Evolutionary conservation across 2,888 invertebrate species (phyloP).

Genomic region (Acholoe squamosa): DNA sequence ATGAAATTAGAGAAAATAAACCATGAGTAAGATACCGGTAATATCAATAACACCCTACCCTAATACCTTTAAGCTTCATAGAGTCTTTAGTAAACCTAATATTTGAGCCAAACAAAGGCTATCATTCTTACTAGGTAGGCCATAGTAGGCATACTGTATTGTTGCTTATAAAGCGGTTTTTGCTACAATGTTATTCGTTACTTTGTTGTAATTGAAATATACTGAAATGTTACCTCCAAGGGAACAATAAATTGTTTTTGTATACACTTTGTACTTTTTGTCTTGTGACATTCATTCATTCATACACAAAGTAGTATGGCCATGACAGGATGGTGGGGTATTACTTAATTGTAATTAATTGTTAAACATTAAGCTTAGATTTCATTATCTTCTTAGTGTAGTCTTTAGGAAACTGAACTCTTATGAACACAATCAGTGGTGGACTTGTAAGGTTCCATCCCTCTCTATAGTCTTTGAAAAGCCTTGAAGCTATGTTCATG

Average conservation of each 20-base stretch:
- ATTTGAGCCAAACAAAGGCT: too few species aligned
- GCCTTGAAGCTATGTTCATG: background rate
- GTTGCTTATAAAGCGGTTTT: constrained; percentile 31
- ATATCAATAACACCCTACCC: too few species aligned
- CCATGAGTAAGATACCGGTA: too few species aligned
- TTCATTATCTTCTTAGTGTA: too few species aligned
- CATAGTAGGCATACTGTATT: background rate
- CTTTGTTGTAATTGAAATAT: constrained; percentile 13
- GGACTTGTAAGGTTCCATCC: constrained; percentile 21
- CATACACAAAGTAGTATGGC: background rate
- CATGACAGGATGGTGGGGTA: background rate
- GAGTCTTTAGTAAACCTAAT: too few species aligned
- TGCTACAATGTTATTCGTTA: constrained; percentile 30
- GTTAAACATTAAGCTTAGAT: background rate
- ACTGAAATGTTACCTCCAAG: constrained; percentile 5
- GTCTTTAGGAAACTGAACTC: too few species aligned
- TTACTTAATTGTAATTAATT: background rate
- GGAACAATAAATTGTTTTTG: constrained; percentile 34
- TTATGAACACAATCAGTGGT: background rate
- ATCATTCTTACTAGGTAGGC: too few species aligned
- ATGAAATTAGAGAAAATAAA: too few species aligned
- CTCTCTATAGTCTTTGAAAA: background rate
- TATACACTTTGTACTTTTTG: constrained; percentile 7
- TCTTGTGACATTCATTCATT: background rate
- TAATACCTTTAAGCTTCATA: too few species aligned